Conservation (phyloP, 37 sponge, comb jelly and placozoan genomes). For the Cliona cf. orientalis region DNA sequence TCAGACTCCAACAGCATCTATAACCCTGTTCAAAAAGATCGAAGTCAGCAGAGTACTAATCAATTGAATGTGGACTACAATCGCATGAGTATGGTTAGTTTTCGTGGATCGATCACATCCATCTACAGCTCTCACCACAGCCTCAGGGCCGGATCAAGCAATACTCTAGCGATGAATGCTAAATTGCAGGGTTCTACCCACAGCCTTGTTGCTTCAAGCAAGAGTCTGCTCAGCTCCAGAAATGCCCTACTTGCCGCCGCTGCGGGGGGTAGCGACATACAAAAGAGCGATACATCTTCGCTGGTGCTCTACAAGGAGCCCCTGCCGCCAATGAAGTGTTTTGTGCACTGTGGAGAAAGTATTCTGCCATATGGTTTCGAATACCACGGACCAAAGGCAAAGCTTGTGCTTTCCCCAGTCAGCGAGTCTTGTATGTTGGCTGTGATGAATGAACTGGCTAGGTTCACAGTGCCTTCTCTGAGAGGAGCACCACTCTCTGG, state of each 20-base stretch:
- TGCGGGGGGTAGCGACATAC: background rate
- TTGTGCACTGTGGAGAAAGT: constrained; percentile 39
- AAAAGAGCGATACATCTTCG: constrained; percentile 10
- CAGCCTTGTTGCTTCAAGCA: constrained; percentile 38
- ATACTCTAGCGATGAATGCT: too few species aligned
- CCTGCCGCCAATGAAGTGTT: constrained; percentile 32
- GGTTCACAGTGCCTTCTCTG: background rate
- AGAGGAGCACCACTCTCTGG: constrained; percentile 3
- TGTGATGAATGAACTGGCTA: constrained; percentile 14
- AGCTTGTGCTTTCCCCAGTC: constrained; percentile 32
- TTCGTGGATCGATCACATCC: background rate
- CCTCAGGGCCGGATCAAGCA: too few species aligned
- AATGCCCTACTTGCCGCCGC: background rate
- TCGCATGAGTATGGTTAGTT: background rate
- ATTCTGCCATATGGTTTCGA: constrained; percentile 66
- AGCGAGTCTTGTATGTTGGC: constrained; percentile 39
- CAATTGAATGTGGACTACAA: too few species aligned
- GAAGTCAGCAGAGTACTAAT: background rate
- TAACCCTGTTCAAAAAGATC: background rate
- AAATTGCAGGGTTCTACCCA: background rate
- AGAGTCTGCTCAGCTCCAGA: constrained; percentile 19
- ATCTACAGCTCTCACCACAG: background rate
- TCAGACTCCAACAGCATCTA: background rate
- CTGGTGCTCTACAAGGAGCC: background rate
- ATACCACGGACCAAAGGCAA: constrained; percentile 1